Evolutionary conservation across 2,797 vertebrate genomes (phyloP).

Genomic region (Avahi laniger): DNA sequence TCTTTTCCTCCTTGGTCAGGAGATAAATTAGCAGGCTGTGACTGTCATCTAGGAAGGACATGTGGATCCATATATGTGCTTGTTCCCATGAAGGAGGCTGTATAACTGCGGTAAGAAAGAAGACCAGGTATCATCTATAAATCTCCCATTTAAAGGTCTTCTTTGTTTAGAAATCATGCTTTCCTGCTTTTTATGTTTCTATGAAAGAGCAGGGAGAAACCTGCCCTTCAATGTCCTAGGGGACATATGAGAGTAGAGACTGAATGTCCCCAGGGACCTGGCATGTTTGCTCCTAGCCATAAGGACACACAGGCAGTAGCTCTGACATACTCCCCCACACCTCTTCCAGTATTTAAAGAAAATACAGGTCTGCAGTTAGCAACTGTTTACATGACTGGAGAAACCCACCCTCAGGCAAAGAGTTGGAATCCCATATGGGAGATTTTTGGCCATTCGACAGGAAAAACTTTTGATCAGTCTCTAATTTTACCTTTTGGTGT

Average conservation of each 20-base stretch:
- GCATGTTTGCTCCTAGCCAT: neutral
- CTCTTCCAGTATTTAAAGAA: neutral
- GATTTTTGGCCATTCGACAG: neutral
- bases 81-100: neutral
- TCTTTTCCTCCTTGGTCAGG: neutral
- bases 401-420: neutral
- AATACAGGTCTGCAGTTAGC: neutral
- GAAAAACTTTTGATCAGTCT: neutral
- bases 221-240: neutral
- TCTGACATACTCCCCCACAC: no score
- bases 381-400: neutral
- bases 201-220: neutral
- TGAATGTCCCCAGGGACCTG: neutral
- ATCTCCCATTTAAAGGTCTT: neutral
- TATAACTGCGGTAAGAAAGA: neutral
- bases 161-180: neutral
- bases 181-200: neutral
- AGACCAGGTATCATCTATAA: neutral
- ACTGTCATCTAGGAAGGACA: neutral
- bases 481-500: neutral
- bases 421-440: neutral
- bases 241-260: neutral
- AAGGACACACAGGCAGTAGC: neutral
- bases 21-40: neutral
- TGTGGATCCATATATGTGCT: neutral